These are phyloP conservation scores for Magallana gigas DNA, from an alignment of 1,140 invertebrate genomes.

Conservation along the genomic window DNA sequence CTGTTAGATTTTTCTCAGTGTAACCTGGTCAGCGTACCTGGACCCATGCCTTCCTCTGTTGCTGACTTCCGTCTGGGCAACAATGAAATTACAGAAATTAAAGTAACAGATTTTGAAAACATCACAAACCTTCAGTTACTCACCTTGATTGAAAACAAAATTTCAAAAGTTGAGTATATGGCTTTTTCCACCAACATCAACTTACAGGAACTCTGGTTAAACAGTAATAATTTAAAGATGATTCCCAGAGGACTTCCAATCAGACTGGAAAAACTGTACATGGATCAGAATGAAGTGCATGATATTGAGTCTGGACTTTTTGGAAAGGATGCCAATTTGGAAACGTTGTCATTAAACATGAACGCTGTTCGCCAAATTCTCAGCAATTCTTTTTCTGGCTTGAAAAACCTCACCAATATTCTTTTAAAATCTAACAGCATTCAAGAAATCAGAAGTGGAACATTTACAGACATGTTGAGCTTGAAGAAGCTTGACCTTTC, in stretches of 20 bases:
- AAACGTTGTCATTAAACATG: slow-evolving; percentile 80
- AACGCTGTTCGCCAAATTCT: slow-evolving; percentile 86
- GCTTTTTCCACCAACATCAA: slow-evolving; percentile 90
- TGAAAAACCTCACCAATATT: slow-evolving; percentile 86
- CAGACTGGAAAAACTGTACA: slow-evolving; percentile 66
- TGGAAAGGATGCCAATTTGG: slow-evolving; percentile 60
- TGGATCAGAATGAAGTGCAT: slow-evolving; percentile 73
- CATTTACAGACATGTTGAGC: slow-evolving; percentile 66
- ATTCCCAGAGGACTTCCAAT: slow-evolving; percentile 84
- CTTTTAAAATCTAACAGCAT: slow-evolving; percentile 73
- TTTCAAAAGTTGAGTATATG: slow-evolving; percentile 90
- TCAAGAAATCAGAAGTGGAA: slow-evolving; percentile 55
- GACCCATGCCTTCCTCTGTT: slow-evolving; percentile 90
- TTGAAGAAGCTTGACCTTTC: slow-evolving; percentile 81
- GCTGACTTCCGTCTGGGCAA: slow-evolving; percentile 87
- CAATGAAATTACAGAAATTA: slow-evolving; percentile 87
- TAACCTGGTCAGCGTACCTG: slow-evolving; percentile 88
- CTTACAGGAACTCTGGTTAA: slow-evolving; percentile 85
- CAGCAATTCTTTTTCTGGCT: slow-evolving; percentile 84
- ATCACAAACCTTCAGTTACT: slow-evolving; percentile 90
- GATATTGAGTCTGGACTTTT: slow-evolving; percentile 72
- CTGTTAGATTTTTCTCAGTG: slow-evolving; percentile 91
- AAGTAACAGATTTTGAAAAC: slow-evolving; percentile 91
- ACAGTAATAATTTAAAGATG: slow-evolving; percentile 80
- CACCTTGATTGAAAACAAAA: slow-evolving; percentile 89